Evolutionary conservation across 2,113 vertebrate species (phyloP).

Genomic region (Oreotrochilus melanogaster): DNA sequence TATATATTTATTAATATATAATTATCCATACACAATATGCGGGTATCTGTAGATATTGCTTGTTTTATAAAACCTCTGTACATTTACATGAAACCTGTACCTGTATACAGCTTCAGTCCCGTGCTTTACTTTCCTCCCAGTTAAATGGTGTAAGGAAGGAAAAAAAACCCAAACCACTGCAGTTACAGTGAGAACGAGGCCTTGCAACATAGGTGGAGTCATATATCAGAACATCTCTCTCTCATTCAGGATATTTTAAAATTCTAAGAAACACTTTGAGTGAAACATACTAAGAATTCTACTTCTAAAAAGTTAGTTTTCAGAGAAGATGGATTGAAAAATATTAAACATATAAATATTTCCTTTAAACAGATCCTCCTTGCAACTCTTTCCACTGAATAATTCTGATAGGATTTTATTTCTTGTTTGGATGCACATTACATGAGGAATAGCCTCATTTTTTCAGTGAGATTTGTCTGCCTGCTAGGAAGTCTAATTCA

Average conservation of each 20-base stretch:
- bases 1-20: fast-evolving
- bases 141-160: neutral
- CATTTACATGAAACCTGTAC: too few relatives aligned
- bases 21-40: fast-evolving
- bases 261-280: neutral
- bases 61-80: neutral
- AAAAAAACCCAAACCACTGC: neutral
- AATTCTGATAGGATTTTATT: neutral
- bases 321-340: neutral
- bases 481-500: neutral
- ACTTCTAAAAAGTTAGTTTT: neutral
- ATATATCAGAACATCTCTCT: neutral
- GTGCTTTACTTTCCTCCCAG: neutral
- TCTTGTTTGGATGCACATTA: neutral
- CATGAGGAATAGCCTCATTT: neutral
- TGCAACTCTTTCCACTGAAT: neutral
- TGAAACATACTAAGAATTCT: neutral
- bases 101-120: neutral
- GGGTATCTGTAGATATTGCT: neutral
- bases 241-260: neutral
- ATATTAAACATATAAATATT: neutral
- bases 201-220: neutral
- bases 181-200: neutral
- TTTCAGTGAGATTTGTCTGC: neutral
- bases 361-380: neutral